Conservation (phyloP, 2,797 vertebrate genomes). For the Mus minutoides region DNA sequence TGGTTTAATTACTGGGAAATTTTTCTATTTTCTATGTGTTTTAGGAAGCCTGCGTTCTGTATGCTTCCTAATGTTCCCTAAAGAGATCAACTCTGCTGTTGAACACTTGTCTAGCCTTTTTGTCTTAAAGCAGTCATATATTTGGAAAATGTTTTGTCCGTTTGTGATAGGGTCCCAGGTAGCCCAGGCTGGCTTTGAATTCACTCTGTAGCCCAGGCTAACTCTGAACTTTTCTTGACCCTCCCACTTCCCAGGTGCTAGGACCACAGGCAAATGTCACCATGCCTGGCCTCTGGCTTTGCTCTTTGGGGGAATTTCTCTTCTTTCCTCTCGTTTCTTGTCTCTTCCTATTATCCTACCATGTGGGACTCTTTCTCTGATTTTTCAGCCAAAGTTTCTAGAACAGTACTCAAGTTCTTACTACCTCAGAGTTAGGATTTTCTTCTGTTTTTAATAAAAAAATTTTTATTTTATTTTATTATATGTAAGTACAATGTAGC, state of each 20-base stretch:
- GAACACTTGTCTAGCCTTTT: constrained; percentile 51
- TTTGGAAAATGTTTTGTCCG: background rate
- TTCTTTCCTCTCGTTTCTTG: constrained; percentile 29
- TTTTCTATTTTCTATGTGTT: constrained; percentile 52
- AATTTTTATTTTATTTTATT: no score
- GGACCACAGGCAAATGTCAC: no score
- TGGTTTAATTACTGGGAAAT: constrained; percentile 50
- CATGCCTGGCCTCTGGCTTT: background rate
- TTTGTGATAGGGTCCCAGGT: background rate
- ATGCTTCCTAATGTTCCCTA: constrained; percentile 23
- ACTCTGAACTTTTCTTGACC: background rate
- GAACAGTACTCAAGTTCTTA: constrained; percentile 63
- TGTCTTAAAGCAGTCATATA: constrained; percentile 36
- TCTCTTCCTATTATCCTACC: background rate
- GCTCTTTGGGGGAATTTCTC: constrained; percentile 2
- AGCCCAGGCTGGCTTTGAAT: background rate
- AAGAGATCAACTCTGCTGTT: constrained; percentile 19
- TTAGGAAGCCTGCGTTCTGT: constrained; percentile 57
- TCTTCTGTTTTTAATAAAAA: background rate
- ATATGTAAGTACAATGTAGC: no score
- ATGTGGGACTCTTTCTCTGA: background rate
- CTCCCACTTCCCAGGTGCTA: background rate
- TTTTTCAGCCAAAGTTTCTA: constrained; percentile 65
- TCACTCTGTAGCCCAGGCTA: background rate
- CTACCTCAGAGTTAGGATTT: constrained; percentile 48